Evolutionary conservation across 2,797 vertebrate species (phyloP).

Genomic region (Cuniculus paca): DNA sequence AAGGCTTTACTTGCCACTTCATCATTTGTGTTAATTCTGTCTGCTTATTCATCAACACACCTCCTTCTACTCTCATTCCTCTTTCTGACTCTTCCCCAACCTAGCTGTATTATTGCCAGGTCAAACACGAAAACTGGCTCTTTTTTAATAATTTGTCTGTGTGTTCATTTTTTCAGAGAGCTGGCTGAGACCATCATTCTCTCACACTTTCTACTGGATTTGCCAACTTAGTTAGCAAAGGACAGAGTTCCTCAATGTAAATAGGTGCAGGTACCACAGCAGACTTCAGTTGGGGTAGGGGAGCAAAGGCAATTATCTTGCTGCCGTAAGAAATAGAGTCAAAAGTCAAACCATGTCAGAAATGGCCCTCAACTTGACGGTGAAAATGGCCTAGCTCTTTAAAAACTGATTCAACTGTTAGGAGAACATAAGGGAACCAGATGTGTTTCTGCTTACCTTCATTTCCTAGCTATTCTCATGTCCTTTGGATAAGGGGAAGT

Average conservation of each 20-base stretch:
- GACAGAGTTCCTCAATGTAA: neutral
- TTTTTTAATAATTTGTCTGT: neutral
- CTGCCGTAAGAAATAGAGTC: neutral
- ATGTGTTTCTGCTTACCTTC: slow-evolving; percentile 38
- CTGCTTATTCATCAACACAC: neutral
- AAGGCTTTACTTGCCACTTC: neutral
- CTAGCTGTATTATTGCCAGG: neutral
- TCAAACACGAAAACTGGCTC: neutral
- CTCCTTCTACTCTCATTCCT: neutral
- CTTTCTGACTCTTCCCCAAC: neutral
- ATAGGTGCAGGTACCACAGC: neutral
- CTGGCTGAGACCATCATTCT: neutral
- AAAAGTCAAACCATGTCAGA: slow-evolving; percentile 7
- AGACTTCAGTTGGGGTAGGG: neutral
- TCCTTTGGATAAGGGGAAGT: neutral
- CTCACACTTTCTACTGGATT: neutral
- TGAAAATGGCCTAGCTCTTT: slow-evolving; percentile 27
- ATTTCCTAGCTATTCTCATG: slow-evolving; percentile 5
- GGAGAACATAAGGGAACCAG: slow-evolving; percentile 40
- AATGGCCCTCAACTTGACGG: neutral
- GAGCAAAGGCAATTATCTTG: neutral
- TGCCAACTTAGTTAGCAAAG: neutral
- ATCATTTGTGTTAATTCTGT: neutral
- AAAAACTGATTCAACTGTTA: neutral
- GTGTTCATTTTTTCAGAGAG: neutral